Evolutionary conservation across 2,888 invertebrate species (phyloP).

Genomic region (Amblyjoppa fuscipennis): DNA sequence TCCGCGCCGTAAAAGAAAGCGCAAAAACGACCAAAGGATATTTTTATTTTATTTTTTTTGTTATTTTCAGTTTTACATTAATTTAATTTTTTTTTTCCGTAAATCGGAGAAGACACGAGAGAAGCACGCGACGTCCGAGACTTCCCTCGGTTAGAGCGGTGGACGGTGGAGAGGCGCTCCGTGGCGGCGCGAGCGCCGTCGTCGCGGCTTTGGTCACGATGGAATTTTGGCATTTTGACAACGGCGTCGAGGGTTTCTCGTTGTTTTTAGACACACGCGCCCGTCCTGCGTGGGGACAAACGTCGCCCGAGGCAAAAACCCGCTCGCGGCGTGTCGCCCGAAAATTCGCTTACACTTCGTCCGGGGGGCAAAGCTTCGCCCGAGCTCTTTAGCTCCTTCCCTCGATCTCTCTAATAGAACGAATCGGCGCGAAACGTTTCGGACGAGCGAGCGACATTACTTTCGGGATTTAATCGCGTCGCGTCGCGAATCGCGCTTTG

Average conservation of each 20-base stretch:
- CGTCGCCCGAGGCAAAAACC: constrained; percentile 40
- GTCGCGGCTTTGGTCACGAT: constrained; percentile 70
- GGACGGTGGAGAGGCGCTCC: not conserved
- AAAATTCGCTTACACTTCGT: constrained; percentile 23
- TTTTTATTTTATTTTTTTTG: not conserved
- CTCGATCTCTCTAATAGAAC: constrained; percentile 16
- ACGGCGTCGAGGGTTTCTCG: constrained; percentile 74
- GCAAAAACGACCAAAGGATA: not conserved
- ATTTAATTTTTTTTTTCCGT: not conserved
- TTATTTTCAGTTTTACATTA: too few relatives aligned
- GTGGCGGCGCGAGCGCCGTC: constrained; percentile 23
- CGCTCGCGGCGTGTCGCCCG: constrained; percentile 41
- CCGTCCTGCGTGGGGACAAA: constrained; percentile 42
- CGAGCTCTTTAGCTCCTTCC: constrained; percentile 4
- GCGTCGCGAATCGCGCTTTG: constrained; percentile 6
- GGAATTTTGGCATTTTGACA: constrained; percentile 81
- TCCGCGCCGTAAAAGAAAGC: not conserved
- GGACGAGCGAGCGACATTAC: not conserved
- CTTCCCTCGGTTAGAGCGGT: constrained; percentile 30
- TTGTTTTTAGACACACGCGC: constrained; percentile 77
- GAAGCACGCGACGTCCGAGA: constrained; percentile 30
- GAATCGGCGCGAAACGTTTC: not conserved
- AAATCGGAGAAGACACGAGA: constrained; percentile 4
- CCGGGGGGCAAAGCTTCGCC: not conserved
- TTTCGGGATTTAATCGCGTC: not conserved